These are phyloP conservation scores for Pelosia muscerda DNA, from an alignment of 2,888 invertebrate genomes.

Conservation along the genomic window DNA sequence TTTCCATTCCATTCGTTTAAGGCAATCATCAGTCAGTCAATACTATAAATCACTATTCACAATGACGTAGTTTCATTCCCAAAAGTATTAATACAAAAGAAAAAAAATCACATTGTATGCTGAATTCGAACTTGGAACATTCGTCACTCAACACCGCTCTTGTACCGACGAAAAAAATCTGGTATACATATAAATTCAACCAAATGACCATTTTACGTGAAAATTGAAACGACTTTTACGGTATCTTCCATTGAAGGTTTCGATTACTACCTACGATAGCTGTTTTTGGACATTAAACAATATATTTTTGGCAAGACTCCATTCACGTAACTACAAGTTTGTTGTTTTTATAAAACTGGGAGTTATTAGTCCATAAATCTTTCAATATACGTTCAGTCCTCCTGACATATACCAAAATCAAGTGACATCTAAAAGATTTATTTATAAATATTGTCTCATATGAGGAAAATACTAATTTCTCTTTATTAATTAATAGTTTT, in stretches of 20 bases:
- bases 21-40: not conserved
- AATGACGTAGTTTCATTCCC: conserved; percentile 38
- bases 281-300: conserved; percentile 57
- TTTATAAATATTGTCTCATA: not conserved
- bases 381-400: conserved; percentile 24
- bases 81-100: conserved; percentile 34
- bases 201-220: conserved; percentile 46
- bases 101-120: conserved; percentile 48
- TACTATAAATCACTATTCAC: conserved; percentile 31
- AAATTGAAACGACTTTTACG: conserved; percentile 44
- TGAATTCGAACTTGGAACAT: conserved; percentile 44
- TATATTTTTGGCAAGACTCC: conserved; percentile 59
- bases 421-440: not conserved
- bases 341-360: conserved; percentile 53
- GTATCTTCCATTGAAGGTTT: conserved; percentile 45
- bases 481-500: not conserved
- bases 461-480: not conserved
- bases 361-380: conserved; percentile 56
- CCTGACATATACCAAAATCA: conserved; percentile 29
- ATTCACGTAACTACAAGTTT: conserved; percentile 52
- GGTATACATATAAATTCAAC: conserved; percentile 41
- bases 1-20: not conserved
- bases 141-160: conserved; percentile 31
- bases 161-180: conserved; percentile 21
- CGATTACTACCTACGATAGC: conserved; percentile 59